Evolutionary conservation across 2,113 vertebrate species (phyloP), one percentile per base, ranked within the genome.

Genomic region (Greenwoodochromis staneri): DNA sequence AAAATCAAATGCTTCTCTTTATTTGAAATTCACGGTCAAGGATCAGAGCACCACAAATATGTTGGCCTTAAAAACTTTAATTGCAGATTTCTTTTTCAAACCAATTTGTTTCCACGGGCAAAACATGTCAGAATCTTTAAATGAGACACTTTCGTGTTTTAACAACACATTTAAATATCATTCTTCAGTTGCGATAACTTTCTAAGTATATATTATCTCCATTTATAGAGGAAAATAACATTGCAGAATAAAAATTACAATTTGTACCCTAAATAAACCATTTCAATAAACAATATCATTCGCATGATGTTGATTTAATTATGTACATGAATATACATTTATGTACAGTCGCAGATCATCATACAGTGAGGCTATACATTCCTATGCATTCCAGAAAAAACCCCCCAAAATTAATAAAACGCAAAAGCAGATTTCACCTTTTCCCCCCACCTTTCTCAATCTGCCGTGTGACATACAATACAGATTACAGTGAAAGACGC

Each of bases 311-410:
- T 93, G 24, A 90, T 96, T 96, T 96, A 95, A 95, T 96, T 96
- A 95, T 97, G 87, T 97, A 96, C 96, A 97, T 86, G 88, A 92
- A 94, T 96, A 95, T 96, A 96, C 96, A 96, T 85, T 85, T 95
- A 92, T 96, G 83, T 96, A 96, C 95, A 96, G 78, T 89, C 86
- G 84, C 85, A 91, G 93, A 91, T 94, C 90, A 91, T 94, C 89
- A 94, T 92, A 95, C 92, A 93, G 38, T 38, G 87, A 95, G 94
- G 93, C 93, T 92, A 94, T 94, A 93, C 95, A 95, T 96, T 96
- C 95, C 95, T 92, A 96, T 61, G 45, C 85, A 81, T 94, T 84
- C 89, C 93, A 95, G 88, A 91, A 91, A 45, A n/a, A 7, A 2
- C 8, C 3, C 2, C 12, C 4, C 2, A n/a, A 71, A 94, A 84